Evolutionary conservation across 1,140 invertebrate species (phyloP).

Genomic region (Halyomorpha halys): DNA sequence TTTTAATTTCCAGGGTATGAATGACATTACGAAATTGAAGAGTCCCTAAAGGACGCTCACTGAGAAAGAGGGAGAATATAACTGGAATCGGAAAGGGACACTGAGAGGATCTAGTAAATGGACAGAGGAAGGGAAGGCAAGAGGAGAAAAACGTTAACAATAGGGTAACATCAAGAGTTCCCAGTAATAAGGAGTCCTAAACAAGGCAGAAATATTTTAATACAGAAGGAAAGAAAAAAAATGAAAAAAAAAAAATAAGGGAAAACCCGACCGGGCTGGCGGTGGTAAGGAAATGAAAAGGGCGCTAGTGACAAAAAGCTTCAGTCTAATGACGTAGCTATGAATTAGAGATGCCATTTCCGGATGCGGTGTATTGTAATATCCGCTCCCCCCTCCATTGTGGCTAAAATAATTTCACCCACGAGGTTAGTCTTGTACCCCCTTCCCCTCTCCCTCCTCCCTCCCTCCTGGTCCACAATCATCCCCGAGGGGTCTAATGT

Average conservation of each 20-base stretch:
- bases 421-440: slow-evolving; percentile 10
- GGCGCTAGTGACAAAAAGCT: slow-evolving; percentile 9
- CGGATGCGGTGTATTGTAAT: slow-evolving; percentile 15
- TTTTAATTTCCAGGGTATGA: too few species aligned
- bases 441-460: neutral
- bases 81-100: slow-evolving; percentile 6
- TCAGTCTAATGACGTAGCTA: slow-evolving; percentile 10
- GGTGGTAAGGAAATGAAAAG: slow-evolving; percentile 16
- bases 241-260: neutral
- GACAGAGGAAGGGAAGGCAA: slow-evolving; percentile 6
- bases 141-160: slow-evolving; percentile 10
- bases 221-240: slow-evolving; percentile 12
- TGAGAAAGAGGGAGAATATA: too few species aligned
- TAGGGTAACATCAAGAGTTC: slow-evolving; percentile 18
- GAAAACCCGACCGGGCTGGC: neutral
- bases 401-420: slow-evolving; percentile 17
- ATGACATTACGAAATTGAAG: too few species aligned
- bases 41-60: too few species aligned
- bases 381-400: slow-evolving; percentile 4
- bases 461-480: neutral
- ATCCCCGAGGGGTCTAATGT: slow-evolving; percentile 11
- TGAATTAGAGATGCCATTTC: slow-evolving; percentile 17
- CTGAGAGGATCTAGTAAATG: slow-evolving; percentile 4
- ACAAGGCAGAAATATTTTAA: slow-evolving; percentile 17
- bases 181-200: slow-evolving; percentile 16